Evolutionary conservation across 64 coral and sea anemone genomes (phyloP), one percentile per base, ranked within the genome.

Genomic region (Platygyra sinensis): DNA sequence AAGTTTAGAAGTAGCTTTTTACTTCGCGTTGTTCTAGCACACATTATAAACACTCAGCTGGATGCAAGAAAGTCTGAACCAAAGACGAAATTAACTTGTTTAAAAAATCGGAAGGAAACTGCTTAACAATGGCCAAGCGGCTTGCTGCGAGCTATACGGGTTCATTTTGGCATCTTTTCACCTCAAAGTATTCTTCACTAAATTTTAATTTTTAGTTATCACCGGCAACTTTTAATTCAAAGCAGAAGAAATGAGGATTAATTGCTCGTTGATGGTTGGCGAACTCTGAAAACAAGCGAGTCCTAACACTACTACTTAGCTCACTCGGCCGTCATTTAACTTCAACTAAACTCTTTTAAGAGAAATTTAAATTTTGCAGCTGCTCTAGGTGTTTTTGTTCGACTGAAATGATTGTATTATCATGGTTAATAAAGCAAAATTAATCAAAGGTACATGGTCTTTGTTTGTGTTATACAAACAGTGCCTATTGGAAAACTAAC

Each of bases 351-450:
- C 81, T 85, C 81, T 85, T 85, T 85, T 72, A 83, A 85, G 81
- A 85, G 62, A 92, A 87, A 92, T 92, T 92, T 92, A 87, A 91
- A 87, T 79, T n/a, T 49, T 87, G 75, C 90, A 92, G 90, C 90
- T 92, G 90, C 64, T 36, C 16, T 36, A 22, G 62, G 38, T 77
- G 51, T 92, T 92, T 87, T 74, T 92, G 73, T 92, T 74, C 74
- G 39, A 42, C 62, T 71, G 82, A 87, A 92, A 86, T 87, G 73
- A 92, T 92, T 72, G 90, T 86, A 92, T 92, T 92, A 86, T 92
- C 72, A 75, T 79, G 84, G 83, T 92, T 92, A 92, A 92, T 92
- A 92, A 87, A 92, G 82, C 83, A 79, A 87, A 92, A 92, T 92
- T 92, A 86, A 92, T 92, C 90, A 87, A 87, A 87, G 86, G 83